phyloP scores from a whole-genome alignment of 1,140 invertebrate genomes.

The Danaus melanippus region DNA sequence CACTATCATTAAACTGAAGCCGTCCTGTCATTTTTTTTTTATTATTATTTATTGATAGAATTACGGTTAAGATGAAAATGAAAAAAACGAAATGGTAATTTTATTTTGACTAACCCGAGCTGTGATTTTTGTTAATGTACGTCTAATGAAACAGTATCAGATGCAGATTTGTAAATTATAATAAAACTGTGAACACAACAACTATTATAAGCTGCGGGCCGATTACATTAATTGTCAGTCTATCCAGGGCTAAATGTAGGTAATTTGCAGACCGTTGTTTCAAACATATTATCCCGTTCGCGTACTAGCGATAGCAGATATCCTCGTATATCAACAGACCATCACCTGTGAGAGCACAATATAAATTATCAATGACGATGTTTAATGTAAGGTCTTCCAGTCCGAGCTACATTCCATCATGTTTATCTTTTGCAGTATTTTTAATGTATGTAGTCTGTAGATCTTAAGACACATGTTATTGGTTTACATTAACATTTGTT shows the following conservation, averaged over 20 bases:
- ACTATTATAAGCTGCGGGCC: too few relatives aligned
- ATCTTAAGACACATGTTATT: constrained; percentile 1
- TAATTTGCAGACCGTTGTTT: too few relatives aligned
- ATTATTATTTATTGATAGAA: constrained; percentile 65
- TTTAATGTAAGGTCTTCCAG: constrained; percentile 8
- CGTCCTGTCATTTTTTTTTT: constrained; percentile 62
- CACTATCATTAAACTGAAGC: constrained; percentile 47
- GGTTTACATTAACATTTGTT: constrained; percentile 5
- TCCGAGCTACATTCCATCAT: constrained; percentile 3
- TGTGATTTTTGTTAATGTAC: constrained; percentile 70
- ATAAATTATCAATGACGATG: too few relatives aligned
- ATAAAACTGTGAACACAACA: too few relatives aligned
- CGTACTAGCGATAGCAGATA: too few relatives aligned
- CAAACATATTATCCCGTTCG: too few relatives aligned
- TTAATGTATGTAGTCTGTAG: background rate
- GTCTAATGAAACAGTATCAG: constrained; percentile 44
- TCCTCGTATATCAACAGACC: too few relatives aligned
- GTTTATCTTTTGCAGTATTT: constrained; percentile 8
- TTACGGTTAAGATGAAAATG: constrained; percentile 55
- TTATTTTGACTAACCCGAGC: constrained; percentile 69
- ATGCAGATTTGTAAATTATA: constrained; percentile 7
- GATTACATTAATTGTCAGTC: too few relatives aligned
- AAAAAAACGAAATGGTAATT: constrained; percentile 59
- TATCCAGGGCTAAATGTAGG: too few relatives aligned
- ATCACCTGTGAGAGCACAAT: too few relatives aligned